Evolutionary conservation across 2,888 invertebrate genomes (phyloP), one percentile per base, ranked within the genome.

Genomic region (Mesorhabditis spiculigera): DNA sequence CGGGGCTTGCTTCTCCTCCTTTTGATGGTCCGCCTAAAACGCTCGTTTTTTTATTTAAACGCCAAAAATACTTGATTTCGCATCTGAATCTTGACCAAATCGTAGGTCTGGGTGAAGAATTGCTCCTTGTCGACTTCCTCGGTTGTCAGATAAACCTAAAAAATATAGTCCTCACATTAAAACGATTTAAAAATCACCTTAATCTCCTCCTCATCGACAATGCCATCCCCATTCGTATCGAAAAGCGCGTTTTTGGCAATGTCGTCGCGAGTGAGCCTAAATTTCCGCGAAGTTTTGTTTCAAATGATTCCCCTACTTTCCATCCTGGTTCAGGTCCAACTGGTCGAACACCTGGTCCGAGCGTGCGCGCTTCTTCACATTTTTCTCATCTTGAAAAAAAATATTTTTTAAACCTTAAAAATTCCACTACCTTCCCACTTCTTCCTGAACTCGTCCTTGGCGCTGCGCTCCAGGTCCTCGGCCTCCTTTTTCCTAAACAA

Each of bases 291-390:
- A 64, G 43, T 89, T 89, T 28, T 89, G 87, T 50, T 13, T 50
- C 0, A 13, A 50, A 10, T 50, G 2, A n/a, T 13, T 50, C 28
- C 28, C 74, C 88, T 88, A 41, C 88, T 86, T 84, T 65, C 91
- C 91, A 88, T 94, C 92, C 73, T 89, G 88, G 88, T 96, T 92
- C 0, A 91, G 89, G 88, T 95, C 95, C 83, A 92, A 90, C 79
- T 90, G 90, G 45, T 88, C 88, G 86, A 95, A 96, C 64, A 91
- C 91, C n/a, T 69, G 63, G 16, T 68, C 50, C n/a, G 80, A 80
- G 61, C 79, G 13, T 43, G 8, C n/a, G 63, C 63, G 63, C 16
- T 28, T 13, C 8, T 16, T 8, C 28, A 13, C 10, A 50, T 50
- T 50, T 50, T n/a, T 64, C 64, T 42, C 43, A 68, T 41, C 10